These are phyloP conservation scores for Cataglyphis rosenhaueri DNA, from an alignment of 2,888 invertebrate genomes.

Conservation along the genomic window DNA sequence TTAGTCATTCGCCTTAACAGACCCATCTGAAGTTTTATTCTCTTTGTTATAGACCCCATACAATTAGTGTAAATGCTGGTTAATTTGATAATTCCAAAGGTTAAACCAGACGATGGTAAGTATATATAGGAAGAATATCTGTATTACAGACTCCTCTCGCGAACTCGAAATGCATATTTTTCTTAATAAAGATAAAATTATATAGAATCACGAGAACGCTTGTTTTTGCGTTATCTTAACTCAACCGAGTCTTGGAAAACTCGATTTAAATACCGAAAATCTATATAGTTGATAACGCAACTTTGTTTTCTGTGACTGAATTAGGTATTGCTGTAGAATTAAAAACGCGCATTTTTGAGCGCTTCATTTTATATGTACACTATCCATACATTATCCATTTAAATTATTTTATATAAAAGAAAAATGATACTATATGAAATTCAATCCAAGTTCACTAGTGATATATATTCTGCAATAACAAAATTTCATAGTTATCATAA, in stretches of 20 bases:
- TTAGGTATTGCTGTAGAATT: not conserved
- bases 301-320: not conserved
- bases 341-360: constrained; percentile 20
- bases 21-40: constrained; percentile 83
- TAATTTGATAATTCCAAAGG: constrained; percentile 85
- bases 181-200: constrained; percentile 1
- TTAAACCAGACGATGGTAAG: constrained; percentile 84
- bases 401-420: not conserved
- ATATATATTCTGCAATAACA: not conserved
- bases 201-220: constrained; percentile 10
- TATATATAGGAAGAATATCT: constrained; percentile 78
- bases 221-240: not conserved
- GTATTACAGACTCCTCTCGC: constrained; percentile 66
- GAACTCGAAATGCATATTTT: constrained; percentile 52
- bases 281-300: not conserved
- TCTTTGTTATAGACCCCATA: constrained; percentile 85
- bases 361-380: not conserved
- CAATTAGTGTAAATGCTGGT: constrained; percentile 84
- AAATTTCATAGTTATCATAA: not conserved
- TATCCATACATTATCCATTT: not conserved
- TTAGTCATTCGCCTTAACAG: constrained; percentile 41
- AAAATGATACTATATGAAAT: not conserved
- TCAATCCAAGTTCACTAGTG: not conserved
- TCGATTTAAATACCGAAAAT: not conserved
- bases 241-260: constrained; percentile 15